Evolutionary conservation across 2,888 invertebrate species (phyloP).

Genomic region (Dichetophora obliterata): DNA sequence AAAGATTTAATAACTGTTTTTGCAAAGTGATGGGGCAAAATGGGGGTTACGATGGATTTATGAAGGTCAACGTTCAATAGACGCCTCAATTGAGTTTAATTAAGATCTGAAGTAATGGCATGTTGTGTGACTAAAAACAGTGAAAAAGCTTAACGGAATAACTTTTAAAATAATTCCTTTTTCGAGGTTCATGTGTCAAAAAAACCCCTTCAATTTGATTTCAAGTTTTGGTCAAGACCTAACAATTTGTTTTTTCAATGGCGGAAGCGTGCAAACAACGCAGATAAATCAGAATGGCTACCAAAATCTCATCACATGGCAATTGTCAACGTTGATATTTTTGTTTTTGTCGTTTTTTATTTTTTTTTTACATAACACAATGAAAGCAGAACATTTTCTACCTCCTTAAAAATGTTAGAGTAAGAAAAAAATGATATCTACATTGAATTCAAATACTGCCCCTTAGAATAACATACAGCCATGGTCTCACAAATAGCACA

Average conservation of each 20-base stretch:
- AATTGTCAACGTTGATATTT: slow-evolving; percentile 14
- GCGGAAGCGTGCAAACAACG: slow-evolving; percentile 6
- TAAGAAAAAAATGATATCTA: not conserved
- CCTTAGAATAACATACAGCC: not conserved
- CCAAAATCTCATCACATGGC: not conserved
- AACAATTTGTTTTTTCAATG: slow-evolving; percentile 23
- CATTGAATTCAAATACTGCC: slow-evolving; percentile 3
- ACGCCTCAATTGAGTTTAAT: too few species aligned
- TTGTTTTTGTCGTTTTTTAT: too few species aligned
- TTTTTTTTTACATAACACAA: slow-evolving; percentile 5
- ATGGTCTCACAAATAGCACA: too few species aligned
- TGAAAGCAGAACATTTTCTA: not conserved
- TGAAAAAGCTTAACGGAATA: too few species aligned
- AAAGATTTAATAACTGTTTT: slow-evolving; percentile 27
- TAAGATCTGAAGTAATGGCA: too few species aligned
- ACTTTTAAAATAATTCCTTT: too few species aligned
- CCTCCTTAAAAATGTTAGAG: not conserved
- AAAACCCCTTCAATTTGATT: slow-evolving; percentile 57
- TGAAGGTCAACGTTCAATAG: too few species aligned
- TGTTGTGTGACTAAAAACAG: too few species aligned
- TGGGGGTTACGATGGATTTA: too few species aligned
- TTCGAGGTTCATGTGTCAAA: too few species aligned
- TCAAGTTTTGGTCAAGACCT: slow-evolving; percentile 51
- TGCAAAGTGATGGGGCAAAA: too few species aligned
- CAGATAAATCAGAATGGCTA: slow-evolving; percentile 22